phyloP scores from a whole-genome alignment of 2,888 invertebrate species.

The Nudaria mundana region DNA sequence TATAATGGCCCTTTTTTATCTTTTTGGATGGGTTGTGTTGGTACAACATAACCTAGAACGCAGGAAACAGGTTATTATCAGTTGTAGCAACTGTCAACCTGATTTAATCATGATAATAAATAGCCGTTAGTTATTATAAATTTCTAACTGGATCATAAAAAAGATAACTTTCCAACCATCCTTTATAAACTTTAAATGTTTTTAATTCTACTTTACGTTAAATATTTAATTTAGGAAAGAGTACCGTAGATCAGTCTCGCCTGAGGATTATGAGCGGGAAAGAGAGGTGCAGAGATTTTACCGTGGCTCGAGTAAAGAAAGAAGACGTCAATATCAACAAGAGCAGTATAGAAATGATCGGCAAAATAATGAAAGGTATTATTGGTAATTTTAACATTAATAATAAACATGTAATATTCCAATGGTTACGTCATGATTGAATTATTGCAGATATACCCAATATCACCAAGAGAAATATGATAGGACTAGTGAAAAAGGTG shows the following conservation, averaged over 20 bases:
- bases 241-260: constrained; percentile 53
- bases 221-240: constrained; percentile 64
- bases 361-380: constrained; percentile 57
- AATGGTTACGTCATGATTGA: constrained; percentile 21
- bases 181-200: too few species aligned
- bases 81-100: too few species aligned
- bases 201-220: too few species aligned
- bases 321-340: constrained; percentile 50
- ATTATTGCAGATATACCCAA: constrained; percentile 54
- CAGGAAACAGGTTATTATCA: too few species aligned
- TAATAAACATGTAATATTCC: too few species aligned
- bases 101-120: too few species aligned
- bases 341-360: constrained; percentile 56
- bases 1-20: too few species aligned
- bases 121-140: too few species aligned
- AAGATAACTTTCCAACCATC: too few species aligned
- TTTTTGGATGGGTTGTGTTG: too few species aligned
- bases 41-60: too few species aligned
- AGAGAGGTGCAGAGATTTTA: constrained; percentile 70
- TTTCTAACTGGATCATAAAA: too few species aligned
- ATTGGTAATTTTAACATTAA: constrained; percentile 2
- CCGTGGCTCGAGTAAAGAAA: constrained; percentile 69
- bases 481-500: constrained; percentile 53
- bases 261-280: constrained; percentile 58
- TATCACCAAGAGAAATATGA: constrained; percentile 53